Base-by-base conservation (phyloP, 1,140 invertebrate genomes). In the Lepidurus arcticus region DNA sequence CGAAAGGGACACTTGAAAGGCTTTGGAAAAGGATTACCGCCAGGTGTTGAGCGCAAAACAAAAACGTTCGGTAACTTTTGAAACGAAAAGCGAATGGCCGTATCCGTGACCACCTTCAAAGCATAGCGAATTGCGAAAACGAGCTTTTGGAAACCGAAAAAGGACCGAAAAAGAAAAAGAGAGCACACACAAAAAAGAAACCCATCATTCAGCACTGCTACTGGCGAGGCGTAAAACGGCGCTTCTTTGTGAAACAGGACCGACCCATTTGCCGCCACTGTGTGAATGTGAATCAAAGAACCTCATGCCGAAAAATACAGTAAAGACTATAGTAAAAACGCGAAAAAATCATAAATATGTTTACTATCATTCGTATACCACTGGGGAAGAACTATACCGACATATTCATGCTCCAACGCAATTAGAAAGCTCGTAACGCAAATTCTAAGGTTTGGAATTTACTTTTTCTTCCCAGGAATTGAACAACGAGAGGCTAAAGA, bases 211-310 rank as follows among this genome's bases (percentile, higher is more conserved):
- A 65, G 53, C 53, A 65, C 53, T 13, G 53, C 53, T 65, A 65
- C 53, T 65, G 53, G 53, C 53, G 16, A n/a, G 53, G 53, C 21
- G 53, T 65, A 65, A 65, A 65, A 65, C 53, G 53, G 53, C 53
- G 53, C 53, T 65, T 65, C 53, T 65, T 65, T 65, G 53, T n/a
- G 53, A 65, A 65, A 65, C 53, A 65, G 53, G 53, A 65, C 53
- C 53, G 53, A 65, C 53, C 53, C 53, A 65, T 65, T 65, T 65
- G 53, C 53, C 16, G 16, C 53, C 53, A 65, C 53, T 21, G 21
- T 21, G 53, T 65, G 3, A 65, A 65, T 21, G 53, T 65, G 3
- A 65, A 65, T 65, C 53, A 65, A 65, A 65, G 53, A 65, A 65
- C 53, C 13, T 21, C 16, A 13, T 65, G 53, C 53, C 53, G 53